Base-by-base conservation (phyloP, 2,113 vertebrate genomes). In the Gobius niger region DNA sequence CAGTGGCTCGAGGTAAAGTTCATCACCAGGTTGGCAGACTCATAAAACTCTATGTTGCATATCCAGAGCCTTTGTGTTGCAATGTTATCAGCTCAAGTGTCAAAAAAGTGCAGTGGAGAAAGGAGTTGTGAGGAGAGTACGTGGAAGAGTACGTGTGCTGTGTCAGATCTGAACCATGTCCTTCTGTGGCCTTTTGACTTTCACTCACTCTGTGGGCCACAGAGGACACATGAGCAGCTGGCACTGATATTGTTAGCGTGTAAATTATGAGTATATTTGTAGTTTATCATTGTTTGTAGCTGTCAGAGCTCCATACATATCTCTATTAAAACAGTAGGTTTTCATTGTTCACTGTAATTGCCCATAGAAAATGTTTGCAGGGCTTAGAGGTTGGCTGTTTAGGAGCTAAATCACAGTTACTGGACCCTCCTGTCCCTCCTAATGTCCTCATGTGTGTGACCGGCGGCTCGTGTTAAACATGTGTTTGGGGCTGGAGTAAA, bases 31-130 rank as follows among this genome's bases (percentile, higher is more conserved):
- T 87, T 89, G 84, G 65, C 80, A 84, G 85, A 89, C 84, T 81
- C 80, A 85, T 89, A 87, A 89, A 88, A 84, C 47, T 87, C 80
- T 67, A 87, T 88, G 88, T 82, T 83, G 77, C 88, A 75, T 89
- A 69, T 86, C 71, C 68, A 56, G 75, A 59, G 9, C 61, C n/a
- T 44, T 80, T 76, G 75, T 76, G 75, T 70, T 82, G 75, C 70
- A 83, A 78, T 68, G 73, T 82, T 83, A 81, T 82, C 83, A 82
- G 78, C 72, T 71, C 52, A 77, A 63, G 82, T 78, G 86, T 81
- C 59, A 67, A n/a, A 61, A 15, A 64, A 44, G 24, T 49, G 9
- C 4, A 16, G 41, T 9, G 5, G 63, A 15, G 15, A 34, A 54
- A 24, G 56, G 63, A 34, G 47, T 7, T 15, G 19, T 56, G 12